Percentiles rank a stretch among this genome's conserved stretches.
phyloP scores from a whole-genome alignment of 53 echinoderm and acorn worm species.

The Henricia sp. region DNA sequence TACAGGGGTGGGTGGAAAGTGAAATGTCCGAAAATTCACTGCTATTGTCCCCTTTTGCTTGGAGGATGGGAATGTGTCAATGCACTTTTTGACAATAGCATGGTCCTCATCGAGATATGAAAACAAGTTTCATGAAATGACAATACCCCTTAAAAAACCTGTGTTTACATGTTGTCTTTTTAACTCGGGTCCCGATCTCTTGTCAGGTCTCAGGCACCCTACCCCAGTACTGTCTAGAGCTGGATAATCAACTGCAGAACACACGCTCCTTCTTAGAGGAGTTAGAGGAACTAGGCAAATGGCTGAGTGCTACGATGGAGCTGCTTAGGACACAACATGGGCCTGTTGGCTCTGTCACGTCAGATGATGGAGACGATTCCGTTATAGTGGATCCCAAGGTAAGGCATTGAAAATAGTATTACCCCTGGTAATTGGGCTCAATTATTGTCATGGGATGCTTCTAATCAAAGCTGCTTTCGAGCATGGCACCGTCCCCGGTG shows the following conservation, averaged over 20 bases:
- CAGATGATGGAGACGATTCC: slow-evolving; percentile 87
- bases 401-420: background rate
- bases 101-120: no score
- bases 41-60: no score
- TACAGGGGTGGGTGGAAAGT: no score
- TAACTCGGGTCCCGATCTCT: no score
- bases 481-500: no score
- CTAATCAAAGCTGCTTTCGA: no score
- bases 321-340: slow-evolving; percentile 80
- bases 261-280: slow-evolving; percentile 82
- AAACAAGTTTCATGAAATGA: no score
- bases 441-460: no score
- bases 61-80: no score
- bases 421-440: no score
- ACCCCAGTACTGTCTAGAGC: slow-evolving; percentile 76
- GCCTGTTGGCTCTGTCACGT: slow-evolving; percentile 82
- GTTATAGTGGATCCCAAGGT: slow-evolving; percentile 88
- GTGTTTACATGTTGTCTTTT: background rate
- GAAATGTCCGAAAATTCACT: no score
- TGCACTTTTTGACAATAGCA: no score
- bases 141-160: background rate
- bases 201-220: slow-evolving; percentile 72
- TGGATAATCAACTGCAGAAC: slow-evolving; percentile 75
- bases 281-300: slow-evolving; percentile 79
- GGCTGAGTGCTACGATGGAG: slow-evolving; percentile 92